These are phyloP conservation scores for Idaea straminata DNA, from an alignment of 2,888 invertebrate species.

Conservation along the genomic window DNA sequence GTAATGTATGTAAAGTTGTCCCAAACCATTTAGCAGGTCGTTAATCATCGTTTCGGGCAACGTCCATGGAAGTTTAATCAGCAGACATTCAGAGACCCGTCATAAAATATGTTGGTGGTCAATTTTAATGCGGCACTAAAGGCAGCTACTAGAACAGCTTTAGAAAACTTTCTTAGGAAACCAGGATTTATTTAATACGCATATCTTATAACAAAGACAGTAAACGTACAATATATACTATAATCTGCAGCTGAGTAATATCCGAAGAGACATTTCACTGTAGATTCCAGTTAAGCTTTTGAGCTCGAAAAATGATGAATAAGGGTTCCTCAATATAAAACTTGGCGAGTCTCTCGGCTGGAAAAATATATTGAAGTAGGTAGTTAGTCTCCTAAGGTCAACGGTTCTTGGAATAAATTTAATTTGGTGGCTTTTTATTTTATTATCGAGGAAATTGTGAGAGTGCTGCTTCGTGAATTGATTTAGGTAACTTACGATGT, in stretches of 20 bases:
- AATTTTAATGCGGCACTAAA: neutral
- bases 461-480: neutral
- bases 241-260: slow-evolving; percentile 13
- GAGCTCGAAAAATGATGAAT: slow-evolving; percentile 24
- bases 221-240: neutral
- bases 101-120: slow-evolving; percentile 13
- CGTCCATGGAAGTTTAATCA: slow-evolving; percentile 12
- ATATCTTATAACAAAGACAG: neutral
- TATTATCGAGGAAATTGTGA: neutral
- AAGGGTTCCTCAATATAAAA: slow-evolving; percentile 18
- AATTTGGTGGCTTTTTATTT: neutral
- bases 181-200: neutral
- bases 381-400: neutral
- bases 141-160: neutral
- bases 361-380: neutral
- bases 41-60: slow-evolving; percentile 21
- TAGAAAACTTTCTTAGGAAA: too few species aligned
- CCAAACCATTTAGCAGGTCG: slow-evolving; percentile 13
- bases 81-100: slow-evolving; percentile 9
- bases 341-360: slow-evolving; percentile 4
- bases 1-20: slow-evolving; percentile 20
- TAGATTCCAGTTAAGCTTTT: slow-evolving; percentile 19
- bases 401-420: slow-evolving; percentile 5
- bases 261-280: slow-evolving; percentile 18
- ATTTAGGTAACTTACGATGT: neutral